phyloP scores from a whole-genome alignment of 2,888 invertebrate genomes.

The Himalopsyche anomala region DNA sequence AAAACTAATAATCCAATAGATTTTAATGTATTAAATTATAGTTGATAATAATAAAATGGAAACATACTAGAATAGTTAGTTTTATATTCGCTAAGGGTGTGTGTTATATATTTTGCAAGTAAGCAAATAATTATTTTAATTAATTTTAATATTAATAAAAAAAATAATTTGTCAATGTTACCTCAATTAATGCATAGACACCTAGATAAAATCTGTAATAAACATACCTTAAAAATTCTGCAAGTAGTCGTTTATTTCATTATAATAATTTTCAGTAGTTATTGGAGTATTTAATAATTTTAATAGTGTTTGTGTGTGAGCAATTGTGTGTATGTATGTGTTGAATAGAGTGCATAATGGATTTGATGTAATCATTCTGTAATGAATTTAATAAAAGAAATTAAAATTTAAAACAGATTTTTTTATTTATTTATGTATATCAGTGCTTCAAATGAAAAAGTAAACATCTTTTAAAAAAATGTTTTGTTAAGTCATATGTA shows the following conservation, averaged over 20 bases:
- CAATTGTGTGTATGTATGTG: slow-evolving; percentile 1
- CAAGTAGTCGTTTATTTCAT: background rate
- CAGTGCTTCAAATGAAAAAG: no score
- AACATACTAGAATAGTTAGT: background rate
- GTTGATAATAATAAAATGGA: background rate
- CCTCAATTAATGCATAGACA: background rate
- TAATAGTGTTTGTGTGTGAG: background rate
- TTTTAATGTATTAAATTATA: background rate
- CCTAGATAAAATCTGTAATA: background rate
- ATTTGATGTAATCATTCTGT: slow-evolving; percentile 38
- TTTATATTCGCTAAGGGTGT: slow-evolving; percentile 32
- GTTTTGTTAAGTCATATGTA: no score
- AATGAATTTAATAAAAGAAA: slow-evolving; percentile 15
- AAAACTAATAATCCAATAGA: slow-evolving; percentile 27
- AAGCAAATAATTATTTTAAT: background rate
- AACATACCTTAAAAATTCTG: background rate
- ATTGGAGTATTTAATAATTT: background rate
- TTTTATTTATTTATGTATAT: background rate
- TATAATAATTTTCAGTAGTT: background rate
- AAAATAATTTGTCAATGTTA: slow-evolving; percentile 7
- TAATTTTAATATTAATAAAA: background rate
- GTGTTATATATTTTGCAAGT: background rate
- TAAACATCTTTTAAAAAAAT: no score
- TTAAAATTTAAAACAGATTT: background rate
- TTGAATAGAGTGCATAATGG: slow-evolving; percentile 35